Conservation (phyloP, 2,113 vertebrate genomes). For the Grammomys surdaster region DNA sequence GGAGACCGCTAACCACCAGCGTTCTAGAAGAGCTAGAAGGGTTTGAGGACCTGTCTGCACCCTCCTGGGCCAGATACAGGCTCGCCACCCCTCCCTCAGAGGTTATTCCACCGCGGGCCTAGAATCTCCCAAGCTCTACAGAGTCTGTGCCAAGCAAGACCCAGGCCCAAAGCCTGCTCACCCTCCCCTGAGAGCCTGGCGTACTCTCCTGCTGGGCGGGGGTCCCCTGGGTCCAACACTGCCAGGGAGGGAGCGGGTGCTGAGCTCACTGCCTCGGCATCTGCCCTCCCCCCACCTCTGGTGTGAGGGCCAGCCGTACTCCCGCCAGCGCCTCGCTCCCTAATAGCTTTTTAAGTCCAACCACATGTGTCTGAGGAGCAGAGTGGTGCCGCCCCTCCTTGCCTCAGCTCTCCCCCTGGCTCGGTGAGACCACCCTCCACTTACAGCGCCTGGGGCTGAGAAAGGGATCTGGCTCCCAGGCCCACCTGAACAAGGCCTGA, state of each 20-base stretch:
- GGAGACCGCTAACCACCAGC: slow-evolving; percentile 46
- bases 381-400: slow-evolving; percentile 67
- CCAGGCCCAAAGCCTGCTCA: background rate
- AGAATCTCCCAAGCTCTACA: background rate
- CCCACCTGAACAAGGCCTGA: slow-evolving; percentile 21
- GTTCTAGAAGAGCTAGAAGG: slow-evolving; percentile 58
- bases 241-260: slow-evolving; percentile 84
- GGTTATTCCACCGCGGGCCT: background rate
- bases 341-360: slow-evolving; percentile 86
- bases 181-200: background rate
- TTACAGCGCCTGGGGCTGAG: slow-evolving; percentile 57
- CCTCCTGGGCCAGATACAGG: background rate
- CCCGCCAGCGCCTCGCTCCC: slow-evolving; percentile 77
- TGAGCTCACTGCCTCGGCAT: slow-evolving; percentile 81
- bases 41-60: background rate
- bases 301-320: slow-evolving; percentile 76
- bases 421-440: slow-evolving; percentile 79
- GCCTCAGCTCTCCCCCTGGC: slow-evolving; percentile 67
- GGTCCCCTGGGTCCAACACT: slow-evolving; percentile 73
- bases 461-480: slow-evolving; percentile 55
- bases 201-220: slow-evolving; percentile 51
- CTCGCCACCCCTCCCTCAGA: background rate
- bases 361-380: slow-evolving; percentile 83
- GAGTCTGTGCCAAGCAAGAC: background rate
- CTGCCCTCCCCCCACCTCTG: slow-evolving; percentile 77